Conservation (phyloP, 2,113 vertebrate genomes). For the Scolopax mira region DNA sequence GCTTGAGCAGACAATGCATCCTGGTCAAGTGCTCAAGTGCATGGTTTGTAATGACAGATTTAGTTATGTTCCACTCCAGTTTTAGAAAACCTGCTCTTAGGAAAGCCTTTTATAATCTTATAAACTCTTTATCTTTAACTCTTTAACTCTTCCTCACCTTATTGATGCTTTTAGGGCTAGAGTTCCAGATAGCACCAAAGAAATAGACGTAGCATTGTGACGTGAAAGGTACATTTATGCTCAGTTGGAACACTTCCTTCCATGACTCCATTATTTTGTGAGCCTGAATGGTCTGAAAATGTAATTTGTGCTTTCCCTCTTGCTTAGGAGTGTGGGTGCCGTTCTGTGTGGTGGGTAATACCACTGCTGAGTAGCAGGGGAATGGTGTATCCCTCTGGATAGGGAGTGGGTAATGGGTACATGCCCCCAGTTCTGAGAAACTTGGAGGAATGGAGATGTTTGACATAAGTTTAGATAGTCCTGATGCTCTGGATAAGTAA, state of each 20-base stretch:
- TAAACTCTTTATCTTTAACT: too few species aligned
- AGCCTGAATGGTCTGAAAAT: neutral
- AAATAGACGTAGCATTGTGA: neutral
- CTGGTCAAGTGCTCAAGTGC: neutral
- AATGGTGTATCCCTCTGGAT: neutral
- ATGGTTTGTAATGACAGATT: neutral
- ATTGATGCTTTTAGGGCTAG: neutral
- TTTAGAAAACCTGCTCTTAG: neutral
- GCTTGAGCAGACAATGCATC: neutral
- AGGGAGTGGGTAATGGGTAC: neutral
- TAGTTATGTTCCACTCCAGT: neutral
- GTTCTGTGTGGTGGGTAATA: neutral
- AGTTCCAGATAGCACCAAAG: neutral
- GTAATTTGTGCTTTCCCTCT: neutral
- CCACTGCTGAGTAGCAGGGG: neutral
- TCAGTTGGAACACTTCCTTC: neutral
- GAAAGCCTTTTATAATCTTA: neutral
- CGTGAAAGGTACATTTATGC: neutral
- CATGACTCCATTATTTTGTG: neutral
- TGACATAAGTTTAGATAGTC: neutral
- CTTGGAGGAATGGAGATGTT: neutral
- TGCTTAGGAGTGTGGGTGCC: neutral
- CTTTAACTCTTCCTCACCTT: neutral
- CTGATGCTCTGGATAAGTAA: neutral
- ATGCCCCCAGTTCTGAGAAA: neutral